Conservation (phyloP, 2,888 invertebrate species). For the Gymnocheta viridis region DNA sequence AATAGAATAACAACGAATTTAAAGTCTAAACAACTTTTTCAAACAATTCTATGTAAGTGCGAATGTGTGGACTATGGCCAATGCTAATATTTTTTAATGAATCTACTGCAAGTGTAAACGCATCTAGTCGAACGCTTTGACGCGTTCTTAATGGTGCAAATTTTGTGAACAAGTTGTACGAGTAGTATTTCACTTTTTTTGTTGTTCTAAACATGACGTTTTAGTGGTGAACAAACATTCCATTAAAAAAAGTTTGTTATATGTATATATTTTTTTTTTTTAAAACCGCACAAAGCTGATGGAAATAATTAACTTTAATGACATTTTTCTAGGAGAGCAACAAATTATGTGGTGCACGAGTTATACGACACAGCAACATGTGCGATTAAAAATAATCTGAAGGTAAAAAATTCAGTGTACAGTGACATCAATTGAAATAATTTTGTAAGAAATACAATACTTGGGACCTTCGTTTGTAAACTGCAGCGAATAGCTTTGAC, state of each 20-base stretch:
- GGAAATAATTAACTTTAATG: conserved; percentile 62
- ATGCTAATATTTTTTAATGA: conserved; percentile 4
- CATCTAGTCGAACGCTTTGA: conserved; percentile 38
- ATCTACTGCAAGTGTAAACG: conserved; percentile 4
- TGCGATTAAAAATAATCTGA: conserved; percentile 28
- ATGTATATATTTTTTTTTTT: background rate
- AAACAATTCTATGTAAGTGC: background rate
- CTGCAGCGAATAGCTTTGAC: too few species aligned
- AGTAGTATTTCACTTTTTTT: conserved; percentile 30
- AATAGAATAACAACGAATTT: background rate
- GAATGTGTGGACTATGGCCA: too few species aligned
- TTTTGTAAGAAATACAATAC: background rate
- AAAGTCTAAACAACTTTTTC: background rate
- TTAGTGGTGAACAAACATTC: background rate
- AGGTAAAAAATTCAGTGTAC: conserved; percentile 2
- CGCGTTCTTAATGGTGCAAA: conserved; percentile 51
- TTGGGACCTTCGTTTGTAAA: too few species aligned
- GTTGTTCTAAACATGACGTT: conserved; percentile 25
- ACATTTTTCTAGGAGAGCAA: conserved; percentile 55
- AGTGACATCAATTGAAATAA: background rate
- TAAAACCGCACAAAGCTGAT: conserved; percentile 18
- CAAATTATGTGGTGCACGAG: conserved; percentile 38
- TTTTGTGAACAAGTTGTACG: conserved; percentile 23
- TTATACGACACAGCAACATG: background rate
- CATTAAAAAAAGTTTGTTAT: conserved; percentile 30